A percentile compares a stretch with the other conserved stretches of the same genome.
These are phyloP conservation scores for Andrena dorsata DNA, from an alignment of 2,888 invertebrate species.

Conservation along the genomic window DNA sequence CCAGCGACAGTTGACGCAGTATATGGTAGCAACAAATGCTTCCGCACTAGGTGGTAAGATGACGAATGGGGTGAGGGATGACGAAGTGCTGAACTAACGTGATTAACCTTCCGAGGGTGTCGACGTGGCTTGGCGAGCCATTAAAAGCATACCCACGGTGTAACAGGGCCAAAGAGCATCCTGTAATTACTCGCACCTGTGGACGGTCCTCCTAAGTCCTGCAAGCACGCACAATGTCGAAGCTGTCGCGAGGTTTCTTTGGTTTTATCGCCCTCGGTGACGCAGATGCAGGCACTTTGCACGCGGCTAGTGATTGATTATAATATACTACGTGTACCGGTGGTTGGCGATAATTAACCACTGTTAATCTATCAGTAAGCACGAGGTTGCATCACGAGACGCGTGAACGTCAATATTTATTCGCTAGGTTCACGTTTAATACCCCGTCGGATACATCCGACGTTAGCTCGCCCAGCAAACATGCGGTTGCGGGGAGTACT, in stretches of 20 bases:
- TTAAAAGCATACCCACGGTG: conserved; percentile 53
- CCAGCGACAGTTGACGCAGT: neutral
- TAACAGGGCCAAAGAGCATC: conserved; percentile 58
- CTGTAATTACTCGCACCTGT: conserved; percentile 55
- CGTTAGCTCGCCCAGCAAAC: conserved; percentile 23
- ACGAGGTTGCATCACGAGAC: conserved; percentile 13
- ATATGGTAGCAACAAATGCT: conserved; percentile 28
- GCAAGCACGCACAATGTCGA: neutral
- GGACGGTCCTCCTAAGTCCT: neutral
- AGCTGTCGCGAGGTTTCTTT: neutral
- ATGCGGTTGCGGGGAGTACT: conserved; percentile 10
- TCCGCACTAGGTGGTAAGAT: conserved; percentile 37
- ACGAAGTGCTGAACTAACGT: conserved; percentile 68
- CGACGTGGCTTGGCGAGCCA: conserved; percentile 39
- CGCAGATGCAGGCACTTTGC: neutral
- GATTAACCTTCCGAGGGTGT: conserved; percentile 61
- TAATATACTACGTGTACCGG: conserved; percentile 18
- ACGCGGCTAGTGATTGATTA: conserved; percentile 20
- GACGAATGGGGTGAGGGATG: conserved; percentile 52
- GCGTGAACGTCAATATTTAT: conserved; percentile 56
- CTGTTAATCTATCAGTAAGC: conserved; percentile 44
- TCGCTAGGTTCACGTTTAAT: conserved; percentile 48
- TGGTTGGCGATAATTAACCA: conserved; percentile 37
- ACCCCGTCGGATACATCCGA: conserved; percentile 26
- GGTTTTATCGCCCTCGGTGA: neutral